A percentile compares a stretch with the other conserved stretches of the same genome.
Evolutionary conservation across 2,888 invertebrate species (phyloP).

Genomic region (Cephonodes hylas): DNA sequence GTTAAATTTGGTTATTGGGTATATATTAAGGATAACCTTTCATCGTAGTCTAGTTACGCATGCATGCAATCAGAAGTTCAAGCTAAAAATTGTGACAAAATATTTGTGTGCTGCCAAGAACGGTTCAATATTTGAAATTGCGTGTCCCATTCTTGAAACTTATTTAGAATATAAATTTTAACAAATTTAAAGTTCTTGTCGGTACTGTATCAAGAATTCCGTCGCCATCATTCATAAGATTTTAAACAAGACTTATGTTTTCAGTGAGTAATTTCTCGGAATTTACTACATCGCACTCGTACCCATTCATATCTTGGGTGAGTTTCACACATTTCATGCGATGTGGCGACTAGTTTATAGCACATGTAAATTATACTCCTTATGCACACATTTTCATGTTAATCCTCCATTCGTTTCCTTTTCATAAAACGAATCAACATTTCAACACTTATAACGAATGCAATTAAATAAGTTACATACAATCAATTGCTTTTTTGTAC

Average conservation of each 20-base stretch:
- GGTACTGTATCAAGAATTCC: background rate
- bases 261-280: background rate
- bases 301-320: background rate
- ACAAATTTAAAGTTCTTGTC: no score
- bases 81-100: background rate
- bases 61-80: background rate
- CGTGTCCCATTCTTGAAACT: no score
- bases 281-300: background rate
- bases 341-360: background rate
- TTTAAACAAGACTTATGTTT: background rate
- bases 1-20: background rate
- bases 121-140: no score
- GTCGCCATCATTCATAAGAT: background rate
- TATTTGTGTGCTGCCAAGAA: background rate
- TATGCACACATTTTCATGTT: conserved; percentile 8
- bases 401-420: conserved; percentile 1
- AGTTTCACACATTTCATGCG: background rate
- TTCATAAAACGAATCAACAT: background rate
- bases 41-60: background rate
- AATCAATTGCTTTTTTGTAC: conserved; percentile 1
- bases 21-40: background rate
- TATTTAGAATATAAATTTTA: no score
- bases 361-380: background rate
- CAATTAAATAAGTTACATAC: background rate
- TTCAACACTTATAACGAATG: background rate